Conservation (phyloP, 1,140 invertebrate species). For the Himalopsyche phryganea region DNA sequence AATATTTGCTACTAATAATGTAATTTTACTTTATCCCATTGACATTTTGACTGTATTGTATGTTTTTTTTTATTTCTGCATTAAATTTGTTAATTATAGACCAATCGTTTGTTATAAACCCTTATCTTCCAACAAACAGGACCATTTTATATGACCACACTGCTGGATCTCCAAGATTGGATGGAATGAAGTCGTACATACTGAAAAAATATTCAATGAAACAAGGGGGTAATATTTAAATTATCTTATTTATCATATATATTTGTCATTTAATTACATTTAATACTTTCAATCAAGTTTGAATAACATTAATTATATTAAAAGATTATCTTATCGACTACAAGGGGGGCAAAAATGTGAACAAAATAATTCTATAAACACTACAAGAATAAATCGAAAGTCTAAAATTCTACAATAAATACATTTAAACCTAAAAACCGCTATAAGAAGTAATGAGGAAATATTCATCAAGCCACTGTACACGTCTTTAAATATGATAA, state of each 20-base stretch:
- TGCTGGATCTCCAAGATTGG: too few relatives aligned
- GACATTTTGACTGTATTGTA: conserved; percentile 17
- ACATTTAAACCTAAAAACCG: conserved; percentile 22
- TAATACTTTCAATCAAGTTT: conserved; percentile 33
- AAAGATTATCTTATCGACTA: conserved; percentile 21
- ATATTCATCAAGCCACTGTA: conserved; percentile 3
- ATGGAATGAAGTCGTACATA: too few relatives aligned
- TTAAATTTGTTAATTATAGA: conserved; percentile 26
- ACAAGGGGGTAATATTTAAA: conserved; percentile 17
- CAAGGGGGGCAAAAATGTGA: conserved; percentile 19
- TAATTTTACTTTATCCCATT: conserved; percentile 13
- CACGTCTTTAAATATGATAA: conserved; percentile 16
- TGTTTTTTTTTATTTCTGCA: conserved; percentile 21
- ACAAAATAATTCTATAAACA: conserved; percentile 12
- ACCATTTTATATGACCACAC: too few relatives aligned
- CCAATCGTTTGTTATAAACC: not conserved
- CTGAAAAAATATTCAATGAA: not conserved
- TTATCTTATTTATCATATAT: conserved; percentile 31
- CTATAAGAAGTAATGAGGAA: not conserved
- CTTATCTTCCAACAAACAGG: too few relatives aligned
- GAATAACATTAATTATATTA: conserved; percentile 29
- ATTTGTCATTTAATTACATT: conserved; percentile 34
- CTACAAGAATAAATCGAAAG: conserved; percentile 26
- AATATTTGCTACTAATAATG: conserved; percentile 14
- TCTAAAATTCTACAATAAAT: conserved; percentile 32